Conservation (phyloP, 2,797 vertebrate genomes). For the Mus spretus region DNA sequence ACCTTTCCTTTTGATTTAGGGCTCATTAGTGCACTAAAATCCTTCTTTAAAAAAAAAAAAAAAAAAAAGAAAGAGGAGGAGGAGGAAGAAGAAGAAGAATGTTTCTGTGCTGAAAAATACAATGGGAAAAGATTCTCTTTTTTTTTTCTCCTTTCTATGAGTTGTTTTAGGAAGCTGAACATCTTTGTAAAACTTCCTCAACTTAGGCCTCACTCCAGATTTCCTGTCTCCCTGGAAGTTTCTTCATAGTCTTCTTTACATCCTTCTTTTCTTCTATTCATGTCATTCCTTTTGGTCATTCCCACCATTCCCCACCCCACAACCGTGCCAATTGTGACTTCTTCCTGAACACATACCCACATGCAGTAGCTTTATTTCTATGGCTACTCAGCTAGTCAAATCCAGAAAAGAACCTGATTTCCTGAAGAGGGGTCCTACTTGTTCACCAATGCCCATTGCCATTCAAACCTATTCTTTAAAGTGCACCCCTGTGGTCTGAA, state of each 20-base stretch:
- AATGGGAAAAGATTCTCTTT: neutral
- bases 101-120: neutral
- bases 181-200: neutral
- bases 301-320: neutral
- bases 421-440: neutral
- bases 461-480: neutral
- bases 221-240: neutral
- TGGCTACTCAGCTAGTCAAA: neutral
- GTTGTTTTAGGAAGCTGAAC: neutral
- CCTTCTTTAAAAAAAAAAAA: conserved; percentile 8
- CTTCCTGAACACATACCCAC: neutral
- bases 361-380: neutral
- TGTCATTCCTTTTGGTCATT: neutral
- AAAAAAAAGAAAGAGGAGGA: neutral
- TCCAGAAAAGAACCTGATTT: neutral
- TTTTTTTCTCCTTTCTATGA: neutral
- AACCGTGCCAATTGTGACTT: neutral
- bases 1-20: neutral
- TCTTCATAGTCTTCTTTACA: neutral
- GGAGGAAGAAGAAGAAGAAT: too few relatives aligned
- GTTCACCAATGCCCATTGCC: neutral
- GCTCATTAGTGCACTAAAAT: neutral
- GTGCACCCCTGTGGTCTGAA: neutral
- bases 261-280: neutral
- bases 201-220: neutral